Conservation (phyloP, 2,888 invertebrate species). For the Mamestra brassicae region DNA sequence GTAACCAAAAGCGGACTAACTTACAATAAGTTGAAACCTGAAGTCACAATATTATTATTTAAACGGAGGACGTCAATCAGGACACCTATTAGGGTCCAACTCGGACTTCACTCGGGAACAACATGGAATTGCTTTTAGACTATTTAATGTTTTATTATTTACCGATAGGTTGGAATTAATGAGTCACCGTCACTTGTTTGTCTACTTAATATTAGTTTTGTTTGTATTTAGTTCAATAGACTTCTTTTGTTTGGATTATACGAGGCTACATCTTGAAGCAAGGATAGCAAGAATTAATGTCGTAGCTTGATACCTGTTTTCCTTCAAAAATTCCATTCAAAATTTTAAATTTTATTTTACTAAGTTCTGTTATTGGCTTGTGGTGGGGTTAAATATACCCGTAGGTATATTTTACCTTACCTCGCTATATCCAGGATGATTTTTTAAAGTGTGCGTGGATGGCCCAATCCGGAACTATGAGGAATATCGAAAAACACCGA, state of each 20-base stretch:
- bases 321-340: too few species aligned
- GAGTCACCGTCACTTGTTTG: slow-evolving; percentile 3
- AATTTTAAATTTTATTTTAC: too few species aligned
- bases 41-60: not conserved
- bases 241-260: not conserved
- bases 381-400: too few species aligned
- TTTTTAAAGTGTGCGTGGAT: too few species aligned
- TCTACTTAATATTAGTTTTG: not conserved
- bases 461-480: too few species aligned
- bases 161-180: slow-evolving; percentile 4
- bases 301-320: too few species aligned
- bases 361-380: too few species aligned
- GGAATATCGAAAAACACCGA: too few species aligned
- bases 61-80: slow-evolving; percentile 33
- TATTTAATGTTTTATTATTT: slow-evolving; percentile 47
- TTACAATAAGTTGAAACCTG: not conserved
- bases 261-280: not conserved
- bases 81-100: slow-evolving; percentile 15
- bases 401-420: too few species aligned
- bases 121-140: slow-evolving; percentile 45
- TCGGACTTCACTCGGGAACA: slow-evolving; percentile 4
- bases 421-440: too few species aligned
- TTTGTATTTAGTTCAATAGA: not conserved
- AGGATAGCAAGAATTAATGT: too few species aligned
- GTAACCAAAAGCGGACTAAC: too few species aligned